Percentiles rank a stretch among this genome's conserved stretches.
Evolutionary conservation across 2,888 invertebrate species (phyloP).

Genomic region (Elgonia sp.): DNA sequence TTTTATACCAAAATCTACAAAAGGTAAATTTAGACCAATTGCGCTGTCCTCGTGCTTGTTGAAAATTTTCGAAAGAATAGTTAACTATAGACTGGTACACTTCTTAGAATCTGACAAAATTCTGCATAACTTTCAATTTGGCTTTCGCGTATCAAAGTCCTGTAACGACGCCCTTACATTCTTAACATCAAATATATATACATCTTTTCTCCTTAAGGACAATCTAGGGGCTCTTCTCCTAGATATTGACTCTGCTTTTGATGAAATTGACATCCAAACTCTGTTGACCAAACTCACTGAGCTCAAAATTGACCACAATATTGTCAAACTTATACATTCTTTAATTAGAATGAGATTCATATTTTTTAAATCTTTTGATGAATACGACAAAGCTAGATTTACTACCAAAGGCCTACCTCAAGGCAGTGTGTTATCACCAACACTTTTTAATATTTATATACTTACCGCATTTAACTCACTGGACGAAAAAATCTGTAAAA

Average conservation of each 20-base stretch:
- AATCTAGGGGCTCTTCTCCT: not conserved
- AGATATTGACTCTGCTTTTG: slow-evolving; percentile 33
- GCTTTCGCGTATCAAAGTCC: not conserved
- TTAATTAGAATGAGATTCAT: not conserved
- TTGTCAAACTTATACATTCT: slow-evolving; percentile 22
- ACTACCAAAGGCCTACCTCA: slow-evolving; percentile 21
- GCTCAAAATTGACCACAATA: slow-evolving; percentile 13
- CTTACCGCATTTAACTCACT: not conserved
- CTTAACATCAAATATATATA: slow-evolving; percentile 10
- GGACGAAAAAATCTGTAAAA: not conserved
- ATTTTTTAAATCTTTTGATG: slow-evolving; percentile 25
- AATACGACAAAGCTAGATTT: not conserved
- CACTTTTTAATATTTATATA: slow-evolving; percentile 43
- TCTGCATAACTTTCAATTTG: slow-evolving; percentile 7
- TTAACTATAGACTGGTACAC: not conserved
- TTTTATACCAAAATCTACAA: slow-evolving; percentile 3
- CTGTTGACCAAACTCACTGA: slow-evolving; percentile 8
- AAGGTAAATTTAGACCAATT: slow-evolving; percentile 37
- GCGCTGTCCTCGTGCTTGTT: slow-evolving; percentile 8
- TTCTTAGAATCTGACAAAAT: not conserved
- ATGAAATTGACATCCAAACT: slow-evolving; percentile 3
- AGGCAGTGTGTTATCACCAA: slow-evolving; percentile 38
- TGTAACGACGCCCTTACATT: slow-evolving; percentile 2
- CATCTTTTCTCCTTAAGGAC: not conserved
- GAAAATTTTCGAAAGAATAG: slow-evolving; percentile 38